Evolutionary conservation across 2,888 invertebrate species (phyloP).

Genomic region (Lomographa bimaculata): DNA sequence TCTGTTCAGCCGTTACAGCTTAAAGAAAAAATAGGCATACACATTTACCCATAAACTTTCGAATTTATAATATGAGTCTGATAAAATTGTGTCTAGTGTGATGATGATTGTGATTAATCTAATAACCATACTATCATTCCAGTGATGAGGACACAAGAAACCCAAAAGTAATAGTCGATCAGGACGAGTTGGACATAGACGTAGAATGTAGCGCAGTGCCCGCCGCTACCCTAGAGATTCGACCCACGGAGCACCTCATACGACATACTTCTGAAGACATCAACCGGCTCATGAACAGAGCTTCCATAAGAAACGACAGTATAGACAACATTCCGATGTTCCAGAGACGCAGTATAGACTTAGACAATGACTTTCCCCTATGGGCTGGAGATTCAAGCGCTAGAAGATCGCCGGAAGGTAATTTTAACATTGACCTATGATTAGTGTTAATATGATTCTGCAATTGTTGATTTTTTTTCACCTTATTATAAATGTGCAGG

Average conservation of each 20-base stretch:
- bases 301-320: constrained; percentile 41
- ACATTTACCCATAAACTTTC: too few relatives aligned
- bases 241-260: constrained; percentile 15
- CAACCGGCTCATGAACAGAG: constrained; percentile 44
- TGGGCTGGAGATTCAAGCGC: constrained; percentile 89
- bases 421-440: too few relatives aligned
- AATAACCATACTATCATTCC: too few relatives aligned
- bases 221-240: constrained; percentile 22
- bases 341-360: constrained; percentile 57
- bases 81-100: too few relatives aligned
- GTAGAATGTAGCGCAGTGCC: constrained; percentile 37
- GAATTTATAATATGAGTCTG: too few relatives aligned
- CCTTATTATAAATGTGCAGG: constrained; percentile 41
- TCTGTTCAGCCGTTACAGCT: too few relatives aligned
- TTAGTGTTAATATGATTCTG: too few relatives aligned
- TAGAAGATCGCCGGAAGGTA: constrained; percentile 90
- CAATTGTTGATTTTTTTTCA: not conserved
- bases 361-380: constrained; percentile 61
- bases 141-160: constrained; percentile 89
- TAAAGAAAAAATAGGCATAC: too few relatives aligned
- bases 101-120: too few relatives aligned
- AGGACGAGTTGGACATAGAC: constrained; percentile 89
- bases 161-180: constrained; percentile 92
- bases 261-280: constrained; percentile 35
- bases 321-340: constrained; percentile 48